phyloP scores from a whole-genome alignment of 2,888 invertebrate species.

The Microdon myrmicae region DNA sequence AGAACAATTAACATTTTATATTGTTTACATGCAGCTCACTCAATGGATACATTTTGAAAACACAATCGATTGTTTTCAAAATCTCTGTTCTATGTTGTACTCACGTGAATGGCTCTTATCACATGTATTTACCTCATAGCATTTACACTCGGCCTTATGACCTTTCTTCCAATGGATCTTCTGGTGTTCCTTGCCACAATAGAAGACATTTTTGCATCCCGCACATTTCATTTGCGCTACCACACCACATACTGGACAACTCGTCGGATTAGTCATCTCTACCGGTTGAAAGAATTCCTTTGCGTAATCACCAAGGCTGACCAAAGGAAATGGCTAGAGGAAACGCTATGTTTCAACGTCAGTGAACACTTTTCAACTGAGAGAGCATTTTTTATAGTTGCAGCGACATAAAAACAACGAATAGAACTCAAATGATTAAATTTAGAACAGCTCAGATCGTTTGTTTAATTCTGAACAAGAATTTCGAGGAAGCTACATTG shows the following conservation, averaged over 20 bases:
- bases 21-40: too few relatives aligned
- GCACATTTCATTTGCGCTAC: constrained; percentile 75
- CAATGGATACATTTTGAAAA: too few relatives aligned
- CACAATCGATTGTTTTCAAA: too few relatives aligned
- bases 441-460: constrained; percentile 22
- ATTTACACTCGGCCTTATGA: constrained; percentile 74
- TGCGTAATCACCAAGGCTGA: constrained; percentile 29
- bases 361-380: constrained; percentile 15
- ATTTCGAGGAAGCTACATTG: constrained; percentile 7
- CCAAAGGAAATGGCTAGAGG: background rate
- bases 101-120: too few relatives aligned
- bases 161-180: constrained; percentile 77
- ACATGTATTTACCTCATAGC: constrained; percentile 62
- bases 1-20: constrained; percentile 57
- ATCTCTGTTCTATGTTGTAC: too few relatives aligned
- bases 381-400: background rate
- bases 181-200: constrained; percentile 78
- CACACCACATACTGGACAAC: constrained; percentile 74
- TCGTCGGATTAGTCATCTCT: constrained; percentile 58
- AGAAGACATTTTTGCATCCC: constrained; percentile 75
- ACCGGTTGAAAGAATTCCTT: constrained; percentile 15
- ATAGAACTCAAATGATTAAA: constrained; percentile 13
- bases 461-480: constrained; percentile 4
- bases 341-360: constrained; percentile 9
- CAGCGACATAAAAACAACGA: background rate